Evolutionary conservation across 2,113 vertebrate genomes (phyloP).

Genomic region (Enhydra lutris): DNA sequence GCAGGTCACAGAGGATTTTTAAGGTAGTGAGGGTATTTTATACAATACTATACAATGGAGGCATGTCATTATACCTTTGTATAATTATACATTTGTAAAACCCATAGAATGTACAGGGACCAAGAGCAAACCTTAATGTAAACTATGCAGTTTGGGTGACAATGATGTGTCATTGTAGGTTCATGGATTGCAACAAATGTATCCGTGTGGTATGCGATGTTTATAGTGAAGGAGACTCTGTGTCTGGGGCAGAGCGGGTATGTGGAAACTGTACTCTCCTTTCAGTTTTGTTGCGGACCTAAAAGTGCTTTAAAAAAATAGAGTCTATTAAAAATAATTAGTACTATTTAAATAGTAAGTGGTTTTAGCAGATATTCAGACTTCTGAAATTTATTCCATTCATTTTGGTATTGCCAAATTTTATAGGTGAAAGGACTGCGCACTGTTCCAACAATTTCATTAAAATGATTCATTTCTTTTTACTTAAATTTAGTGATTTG

Average conservation of each 20-base stretch:
- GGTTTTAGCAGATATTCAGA: neutral
- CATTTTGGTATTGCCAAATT: neutral
- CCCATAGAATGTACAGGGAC: neutral
- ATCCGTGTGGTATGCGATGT: neutral
- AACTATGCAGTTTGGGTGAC: neutral
- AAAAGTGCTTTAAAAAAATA: neutral
- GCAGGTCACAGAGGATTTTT: neutral
- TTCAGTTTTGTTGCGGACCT: neutral
- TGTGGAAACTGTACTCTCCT: neutral
- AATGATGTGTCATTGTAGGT: neutral
- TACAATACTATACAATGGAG: too few relatives aligned
- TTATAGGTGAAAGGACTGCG: neutral
- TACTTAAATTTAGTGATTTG: neutral
- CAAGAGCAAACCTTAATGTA: neutral
- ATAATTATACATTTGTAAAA: neutral
- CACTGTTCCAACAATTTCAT: neutral
- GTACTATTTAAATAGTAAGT: neutral
- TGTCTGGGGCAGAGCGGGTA: rapidly evolving
- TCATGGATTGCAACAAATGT: neutral
- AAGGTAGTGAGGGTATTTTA: neutral
- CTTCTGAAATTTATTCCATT: slow-evolving; percentile 14
- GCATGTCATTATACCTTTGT: neutral
- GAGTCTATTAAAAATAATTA: neutral
- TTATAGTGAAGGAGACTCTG: rapidly evolving
- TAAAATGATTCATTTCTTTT: slow-evolving; percentile 13